A percentile compares a stretch with the other conserved stretches of the same genome.
Conservation (phyloP, 2,113 vertebrate genomes). For the Tachycineta bicolor region DNA sequence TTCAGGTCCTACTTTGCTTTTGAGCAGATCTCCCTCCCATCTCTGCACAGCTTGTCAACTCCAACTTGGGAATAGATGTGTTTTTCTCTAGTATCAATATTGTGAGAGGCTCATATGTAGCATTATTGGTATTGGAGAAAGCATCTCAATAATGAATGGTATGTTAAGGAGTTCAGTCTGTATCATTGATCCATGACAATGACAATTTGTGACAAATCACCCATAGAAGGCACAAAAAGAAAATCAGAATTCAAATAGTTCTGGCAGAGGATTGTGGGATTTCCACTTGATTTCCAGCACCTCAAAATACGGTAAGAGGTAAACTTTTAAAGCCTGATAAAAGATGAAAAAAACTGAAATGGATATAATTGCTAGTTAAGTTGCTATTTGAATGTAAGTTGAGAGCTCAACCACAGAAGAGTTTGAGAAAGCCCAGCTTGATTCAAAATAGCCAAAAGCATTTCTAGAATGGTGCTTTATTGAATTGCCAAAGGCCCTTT, state of each 20-base stretch:
- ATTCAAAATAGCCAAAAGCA: constrained; percentile 32
- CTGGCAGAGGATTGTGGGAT: neutral
- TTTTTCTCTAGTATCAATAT: neutral
- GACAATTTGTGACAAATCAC: neutral
- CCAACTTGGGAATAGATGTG: neutral
- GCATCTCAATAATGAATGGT: neutral
- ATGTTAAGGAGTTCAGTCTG: neutral
- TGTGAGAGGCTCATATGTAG: neutral
- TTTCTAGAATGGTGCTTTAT: neutral
- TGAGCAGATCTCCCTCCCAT: neutral
- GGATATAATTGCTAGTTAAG: neutral
- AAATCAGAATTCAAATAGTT: neutral
- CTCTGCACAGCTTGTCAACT: neutral
- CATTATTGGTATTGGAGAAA: neutral
- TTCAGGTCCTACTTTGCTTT: neutral
- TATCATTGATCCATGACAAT: neutral
- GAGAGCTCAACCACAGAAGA: neutral
- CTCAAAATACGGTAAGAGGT: neutral
- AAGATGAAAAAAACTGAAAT: neutral
- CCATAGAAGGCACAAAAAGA: neutral
- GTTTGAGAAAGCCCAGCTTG: neutral
- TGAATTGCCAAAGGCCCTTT: constrained; percentile 43
- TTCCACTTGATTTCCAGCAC: neutral
- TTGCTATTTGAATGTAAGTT: neutral
- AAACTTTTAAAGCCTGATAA: neutral